These are phyloP conservation scores for Apeira syringaria DNA, from an alignment of 2,888 invertebrate species.

Conservation along the genomic window DNA sequence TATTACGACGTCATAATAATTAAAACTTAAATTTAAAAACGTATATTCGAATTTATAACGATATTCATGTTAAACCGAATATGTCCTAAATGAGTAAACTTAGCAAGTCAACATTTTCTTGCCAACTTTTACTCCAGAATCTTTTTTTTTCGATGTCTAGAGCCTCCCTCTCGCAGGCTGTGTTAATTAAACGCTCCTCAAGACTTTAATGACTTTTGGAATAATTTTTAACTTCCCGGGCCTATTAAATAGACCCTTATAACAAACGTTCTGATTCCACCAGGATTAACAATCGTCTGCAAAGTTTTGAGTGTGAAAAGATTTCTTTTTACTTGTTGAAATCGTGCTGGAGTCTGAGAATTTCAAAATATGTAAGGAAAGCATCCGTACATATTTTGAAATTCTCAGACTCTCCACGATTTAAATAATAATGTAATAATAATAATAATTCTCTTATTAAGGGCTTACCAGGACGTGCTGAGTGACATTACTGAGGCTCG, in stretches of 20 bases:
- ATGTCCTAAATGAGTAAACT: too few species aligned
- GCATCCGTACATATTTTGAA: too few species aligned
- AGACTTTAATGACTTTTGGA: constrained; percentile 67
- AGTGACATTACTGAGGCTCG: too few species aligned
- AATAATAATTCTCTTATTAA: too few species aligned
- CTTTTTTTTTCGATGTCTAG: constrained; percentile 43
- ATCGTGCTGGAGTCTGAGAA: constrained; percentile 9
- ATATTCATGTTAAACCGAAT: too few species aligned
- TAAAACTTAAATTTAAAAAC: too few species aligned
- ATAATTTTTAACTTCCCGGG: constrained; percentile 49
- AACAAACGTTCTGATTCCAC: constrained; percentile 49
- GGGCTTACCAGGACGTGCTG: too few species aligned
- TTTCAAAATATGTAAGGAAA: too few species aligned
- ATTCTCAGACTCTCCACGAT: too few species aligned
- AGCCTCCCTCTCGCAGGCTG: constrained; percentile 28
- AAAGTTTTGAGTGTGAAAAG: constrained; percentile 51
- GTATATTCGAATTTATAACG: too few species aligned
- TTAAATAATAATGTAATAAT: too few species aligned
- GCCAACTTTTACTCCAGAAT: constrained; percentile 35
- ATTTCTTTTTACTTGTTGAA: constrained; percentile 28
- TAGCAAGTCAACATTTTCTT: constrained; percentile 19
- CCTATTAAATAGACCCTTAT: constrained; percentile 25
- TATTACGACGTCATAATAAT: too few species aligned
- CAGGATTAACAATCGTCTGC: constrained; percentile 65
- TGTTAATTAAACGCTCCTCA: constrained; percentile 70